Conservation (phyloP, 2,888 invertebrate species). For the Brachyptera risi region DNA sequence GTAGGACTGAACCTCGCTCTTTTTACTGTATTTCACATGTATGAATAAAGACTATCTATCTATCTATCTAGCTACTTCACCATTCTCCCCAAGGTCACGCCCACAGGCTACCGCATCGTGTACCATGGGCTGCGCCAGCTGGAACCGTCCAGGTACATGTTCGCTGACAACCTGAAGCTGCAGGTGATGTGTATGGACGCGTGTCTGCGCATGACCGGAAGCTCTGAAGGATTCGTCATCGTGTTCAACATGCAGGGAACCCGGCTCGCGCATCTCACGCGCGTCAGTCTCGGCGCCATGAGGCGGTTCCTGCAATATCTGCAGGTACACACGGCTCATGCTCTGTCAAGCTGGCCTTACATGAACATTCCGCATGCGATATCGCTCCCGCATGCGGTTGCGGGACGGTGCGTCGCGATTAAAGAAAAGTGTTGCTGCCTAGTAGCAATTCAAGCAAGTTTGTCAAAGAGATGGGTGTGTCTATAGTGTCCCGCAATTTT, state of each 20-base stretch:
- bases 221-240: slow-evolving; percentile 60
- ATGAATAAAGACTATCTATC: too few relatives aligned
- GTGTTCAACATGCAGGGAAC: slow-evolving; percentile 66
- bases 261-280: slow-evolving; percentile 56
- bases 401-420: too few relatives aligned
- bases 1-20: too few relatives aligned
- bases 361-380: too few relatives aligned
- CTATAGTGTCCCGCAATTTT: too few relatives aligned
- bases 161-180: slow-evolving; percentile 57
- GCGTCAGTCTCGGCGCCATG: slow-evolving; percentile 57
- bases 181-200: slow-evolving; percentile 47
- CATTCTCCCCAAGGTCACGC: slow-evolving; percentile 54
- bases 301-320: slow-evolving; percentile 62
- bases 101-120: slow-evolving; percentile 56
- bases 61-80: slow-evolving; percentile 57
- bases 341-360: too few relatives aligned
- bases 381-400: too few relatives aligned
- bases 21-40: too few relatives aligned
- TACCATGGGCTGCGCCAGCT: slow-evolving; percentile 57
- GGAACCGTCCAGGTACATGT: slow-evolving; percentile 55
- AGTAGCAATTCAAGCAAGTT: too few relatives aligned
- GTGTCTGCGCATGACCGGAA: slow-evolving; percentile 46
- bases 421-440: too few relatives aligned
- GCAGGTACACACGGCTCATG: too few relatives aligned
- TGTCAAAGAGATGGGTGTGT: too few relatives aligned